phyloP scores from a whole-genome alignment of 1,140 invertebrate genomes.

The Aphaenogaster floridana region DNA sequence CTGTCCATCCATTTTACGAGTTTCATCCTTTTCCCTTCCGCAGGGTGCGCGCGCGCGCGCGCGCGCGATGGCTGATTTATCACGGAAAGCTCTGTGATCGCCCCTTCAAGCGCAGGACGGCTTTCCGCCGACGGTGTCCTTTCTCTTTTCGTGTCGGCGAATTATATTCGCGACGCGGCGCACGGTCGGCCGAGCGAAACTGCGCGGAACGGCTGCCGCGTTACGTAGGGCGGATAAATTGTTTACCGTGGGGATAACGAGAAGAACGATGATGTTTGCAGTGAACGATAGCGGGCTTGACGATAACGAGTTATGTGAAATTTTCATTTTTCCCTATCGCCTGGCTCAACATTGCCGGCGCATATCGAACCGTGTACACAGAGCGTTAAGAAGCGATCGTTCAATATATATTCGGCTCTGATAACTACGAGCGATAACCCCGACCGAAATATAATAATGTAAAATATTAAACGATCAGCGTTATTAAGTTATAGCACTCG shows the following conservation, averaged over 20 bases:
- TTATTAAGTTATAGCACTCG: constrained; percentile 32
- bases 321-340: constrained; percentile 61
- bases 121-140: constrained; percentile 9
- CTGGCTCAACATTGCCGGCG: constrained; percentile 39
- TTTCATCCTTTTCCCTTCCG: constrained; percentile 26
- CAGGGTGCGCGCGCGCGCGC: not conserved
- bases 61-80: constrained; percentile 49
- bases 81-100: constrained; percentile 1
- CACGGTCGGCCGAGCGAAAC: constrained; percentile 30
- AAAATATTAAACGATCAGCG: constrained; percentile 33
- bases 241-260: constrained; percentile 61
- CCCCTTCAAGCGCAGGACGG: not conserved
- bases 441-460: constrained; percentile 41
- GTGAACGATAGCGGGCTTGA: constrained; percentile 46
- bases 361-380: constrained; percentile 47
- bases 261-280: constrained; percentile 65
- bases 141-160: constrained; percentile 22
- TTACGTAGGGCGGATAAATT: constrained; percentile 44
- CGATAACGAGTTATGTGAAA: constrained; percentile 62
- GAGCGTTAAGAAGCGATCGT: constrained; percentile 57
- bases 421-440: constrained; percentile 25
- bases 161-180: constrained; percentile 43
- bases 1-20: constrained; percentile 55
- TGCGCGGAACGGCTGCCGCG: constrained; percentile 7
- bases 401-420: constrained; percentile 47